Evolutionary conservation across 1,140 invertebrate genomes (phyloP), one percentile per base, ranked within the genome.

Genomic region (Ruditapes philippinarum): DNA sequence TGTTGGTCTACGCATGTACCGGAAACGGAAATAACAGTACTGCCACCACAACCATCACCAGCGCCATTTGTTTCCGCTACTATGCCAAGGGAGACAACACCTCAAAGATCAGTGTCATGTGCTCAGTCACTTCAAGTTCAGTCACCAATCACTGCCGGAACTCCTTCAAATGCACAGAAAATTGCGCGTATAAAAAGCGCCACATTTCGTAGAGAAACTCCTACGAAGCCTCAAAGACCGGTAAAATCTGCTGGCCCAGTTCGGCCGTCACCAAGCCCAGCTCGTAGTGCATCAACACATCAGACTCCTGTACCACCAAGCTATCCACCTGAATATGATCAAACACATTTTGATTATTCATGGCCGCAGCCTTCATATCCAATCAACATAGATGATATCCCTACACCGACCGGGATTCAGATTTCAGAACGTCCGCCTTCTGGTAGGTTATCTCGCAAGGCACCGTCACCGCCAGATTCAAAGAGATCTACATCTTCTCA

Each of bases 1-100:
- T 89, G 87, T 70, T 89, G 87, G 87, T 89, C 87, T 82, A 89
- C 87, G 68, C 80, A 89, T 82, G 79, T 89, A 33, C 87, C 87
- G 45, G 78, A 82, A 83, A 89, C 87, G 68, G 65, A 82, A 82
- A 83, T 89, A 22, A 76, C 87, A 45, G 38, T 83, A 2, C 70
- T 36, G 22, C 78, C 68, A 49, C 68, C 62, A 33, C 62, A 33
- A 31, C 74, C 51, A 22, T 57, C 76, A 57, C 40, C 76, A 12
- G 28, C 83, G 22, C 70, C 70, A 42, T 62, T 40, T 49, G 31
- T 82, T 28, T 60, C 78, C 49, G 78, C 78, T 33, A 33, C 51
- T n/a, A 38, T 84, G 82, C 60, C 33, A 40, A 81, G 36, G 42
- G 36, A 65, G 19, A 42, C 45, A 3, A 33, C 45, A 31, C 62